Percentiles rank a stretch among this genome's conserved stretches.
phyloP scores from a whole-genome alignment of 1,140 invertebrate genomes.

The Neoseiulus cucumeris region DNA sequence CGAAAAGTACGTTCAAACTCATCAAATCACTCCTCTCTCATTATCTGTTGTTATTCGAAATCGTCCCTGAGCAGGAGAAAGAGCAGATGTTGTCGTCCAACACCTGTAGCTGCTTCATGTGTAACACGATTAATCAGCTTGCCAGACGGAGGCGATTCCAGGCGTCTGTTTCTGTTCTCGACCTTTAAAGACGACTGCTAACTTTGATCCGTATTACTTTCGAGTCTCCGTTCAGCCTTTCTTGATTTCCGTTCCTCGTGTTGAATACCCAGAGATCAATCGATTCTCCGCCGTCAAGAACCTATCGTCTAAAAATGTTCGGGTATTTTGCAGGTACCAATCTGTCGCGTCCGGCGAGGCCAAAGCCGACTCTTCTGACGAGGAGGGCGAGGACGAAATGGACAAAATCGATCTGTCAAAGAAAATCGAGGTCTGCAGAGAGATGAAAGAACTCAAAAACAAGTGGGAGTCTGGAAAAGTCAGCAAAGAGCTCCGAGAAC shows the following conservation, averaged over 20 bases:
- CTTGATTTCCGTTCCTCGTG: neutral
- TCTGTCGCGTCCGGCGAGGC: conserved; percentile 1
- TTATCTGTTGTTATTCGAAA: no score
- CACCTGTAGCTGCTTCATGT: neutral
- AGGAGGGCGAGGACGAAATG: neutral
- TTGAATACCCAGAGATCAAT: no score
- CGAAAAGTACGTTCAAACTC: neutral
- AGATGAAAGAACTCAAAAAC: neutral
- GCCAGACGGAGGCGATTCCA: no score
- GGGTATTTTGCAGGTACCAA: neutral
- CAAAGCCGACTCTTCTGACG: neutral
- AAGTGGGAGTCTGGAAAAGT: neutral
- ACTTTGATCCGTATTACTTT: no score
- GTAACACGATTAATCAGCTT: no score
- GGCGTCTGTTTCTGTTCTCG: no score
- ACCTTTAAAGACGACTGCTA: no score
- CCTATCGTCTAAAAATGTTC: no score
- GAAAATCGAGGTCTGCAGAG: conserved; percentile 1
- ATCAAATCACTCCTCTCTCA: neutral
- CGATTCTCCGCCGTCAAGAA: no score
- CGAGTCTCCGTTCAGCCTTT: neutral
- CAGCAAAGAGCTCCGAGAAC: neutral
- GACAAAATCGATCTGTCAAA: neutral
- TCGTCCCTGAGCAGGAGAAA: no score
- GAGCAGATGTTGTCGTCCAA: neutral